These are phyloP conservation scores for Lepus europaeus DNA, from an alignment of 2,113 vertebrate species.

Conservation along the genomic window DNA sequence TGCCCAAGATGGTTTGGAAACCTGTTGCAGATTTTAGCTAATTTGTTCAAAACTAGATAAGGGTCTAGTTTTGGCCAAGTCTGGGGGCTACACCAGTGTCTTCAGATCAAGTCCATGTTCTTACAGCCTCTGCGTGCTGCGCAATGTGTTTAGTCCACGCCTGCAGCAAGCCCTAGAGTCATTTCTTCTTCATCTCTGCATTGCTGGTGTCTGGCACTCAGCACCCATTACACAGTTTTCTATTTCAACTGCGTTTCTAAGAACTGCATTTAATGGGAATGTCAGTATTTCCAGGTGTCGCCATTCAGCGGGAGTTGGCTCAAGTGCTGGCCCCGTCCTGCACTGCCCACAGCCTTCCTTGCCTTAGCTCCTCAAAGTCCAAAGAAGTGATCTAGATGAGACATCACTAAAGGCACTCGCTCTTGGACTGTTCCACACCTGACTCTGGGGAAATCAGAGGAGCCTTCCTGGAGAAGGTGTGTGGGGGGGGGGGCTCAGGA, in stretches of 20 bases:
- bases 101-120: neutral
- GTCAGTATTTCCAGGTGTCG: neutral
- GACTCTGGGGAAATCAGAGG: neutral
- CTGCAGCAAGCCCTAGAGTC: neutral
- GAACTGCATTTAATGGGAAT: neutral
- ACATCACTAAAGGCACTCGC: neutral
- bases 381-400: neutral
- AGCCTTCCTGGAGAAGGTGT: neutral
- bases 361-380: neutral
- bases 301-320: neutral
- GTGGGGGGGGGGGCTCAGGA: fast-evolving
- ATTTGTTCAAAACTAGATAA: no score
- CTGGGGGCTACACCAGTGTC: no score
- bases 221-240: neutral
- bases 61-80: neutral
- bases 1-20: no score
- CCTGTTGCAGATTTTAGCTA: no score
- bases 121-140: fast-evolving
- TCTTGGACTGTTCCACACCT: neutral
- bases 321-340: neutral
- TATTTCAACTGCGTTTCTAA: neutral
- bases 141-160: neutral
- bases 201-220: neutral
- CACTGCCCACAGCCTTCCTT: neutral
- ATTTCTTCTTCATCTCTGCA: neutral